Percentiles rank a stretch among this genome's conserved stretches.
phyloP scores from a whole-genome alignment of 2,888 invertebrate species.

The Plebejus melissa region DNA sequence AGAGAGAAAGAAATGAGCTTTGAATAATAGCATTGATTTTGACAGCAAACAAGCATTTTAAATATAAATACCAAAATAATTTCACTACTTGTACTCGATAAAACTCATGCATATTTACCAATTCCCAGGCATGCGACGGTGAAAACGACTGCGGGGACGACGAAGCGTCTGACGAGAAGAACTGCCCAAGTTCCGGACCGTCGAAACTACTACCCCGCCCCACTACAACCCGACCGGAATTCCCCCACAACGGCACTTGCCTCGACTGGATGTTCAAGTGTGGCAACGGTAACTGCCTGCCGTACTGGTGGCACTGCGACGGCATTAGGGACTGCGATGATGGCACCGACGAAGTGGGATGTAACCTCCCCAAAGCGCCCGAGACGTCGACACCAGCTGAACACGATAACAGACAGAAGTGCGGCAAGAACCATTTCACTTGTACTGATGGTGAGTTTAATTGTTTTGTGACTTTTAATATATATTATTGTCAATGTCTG shows the following conservation, averaged over 20 bases:
- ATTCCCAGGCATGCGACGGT: slow-evolving; percentile 80
- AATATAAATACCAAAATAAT: too few species aligned
- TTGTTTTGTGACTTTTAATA: background rate
- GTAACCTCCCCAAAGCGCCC: slow-evolving; percentile 50
- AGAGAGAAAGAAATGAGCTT: too few species aligned
- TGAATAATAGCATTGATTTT: too few species aligned
- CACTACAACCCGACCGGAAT: slow-evolving; percentile 40
- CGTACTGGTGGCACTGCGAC: slow-evolving; percentile 91
- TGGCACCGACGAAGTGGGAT: slow-evolving; percentile 85
- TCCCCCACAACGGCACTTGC: slow-evolving; percentile 70
- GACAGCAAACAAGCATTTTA: too few species aligned
- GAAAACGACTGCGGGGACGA: slow-evolving; percentile 84
- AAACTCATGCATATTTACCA: background rate
- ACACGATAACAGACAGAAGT: slow-evolving; percentile 46
- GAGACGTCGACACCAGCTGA: slow-evolving; percentile 49
- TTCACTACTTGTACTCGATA: too few species aligned
- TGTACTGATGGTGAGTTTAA: slow-evolving; percentile 60
- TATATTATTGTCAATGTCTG: too few species aligned
- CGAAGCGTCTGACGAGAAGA: slow-evolving; percentile 83
- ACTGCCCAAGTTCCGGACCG: slow-evolving; percentile 75
- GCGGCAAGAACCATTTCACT: slow-evolving; percentile 66
- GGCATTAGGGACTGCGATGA: slow-evolving; percentile 87
- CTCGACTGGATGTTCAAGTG: slow-evolving; percentile 90
- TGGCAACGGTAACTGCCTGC: slow-evolving; percentile 83
- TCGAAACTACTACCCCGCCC: slow-evolving; percentile 53